Base-by-base conservation (phyloP, 2,888 invertebrate species). In the Latrodectus hesperus region DNA sequence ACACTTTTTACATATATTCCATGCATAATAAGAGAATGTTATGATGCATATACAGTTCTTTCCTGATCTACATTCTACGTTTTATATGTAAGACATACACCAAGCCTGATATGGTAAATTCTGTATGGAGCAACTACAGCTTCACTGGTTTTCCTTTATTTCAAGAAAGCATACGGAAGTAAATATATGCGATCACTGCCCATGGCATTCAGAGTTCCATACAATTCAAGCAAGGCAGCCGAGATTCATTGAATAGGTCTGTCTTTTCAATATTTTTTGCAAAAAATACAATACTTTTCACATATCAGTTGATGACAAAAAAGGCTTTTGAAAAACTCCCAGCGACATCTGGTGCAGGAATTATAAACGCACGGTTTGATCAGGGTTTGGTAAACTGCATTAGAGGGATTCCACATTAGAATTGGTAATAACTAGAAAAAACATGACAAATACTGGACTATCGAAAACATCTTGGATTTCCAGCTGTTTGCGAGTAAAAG, bases 331-430 rank as follows among this genome's bases (percentile, higher is more conserved):
- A 79, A 79, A 84, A 68, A 70, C 79, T 68, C 64, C 79, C 26
- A 80, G 85, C 67, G 85, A 85, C 85, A 80, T 85, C 85, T 85
- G 85, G 85, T 75, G 85, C 60, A 75, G 85, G 79, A 85, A 80
- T 85, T 85, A 85, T 85, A 85, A 85, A 85, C 85, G 79, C 85
- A 75, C 85, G 67, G 86, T 77, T 86, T 86, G 86, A 86, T 86
- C 86, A 86, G 80, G 80, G 55, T 76, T 72, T 80, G 38, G 86
- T 77, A 86, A 86, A 86, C 86, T 86, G 65, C 86, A 81, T 86
- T 86, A 86, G 81, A 52, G 65, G 38, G 76, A 71, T 49, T 75
- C 81, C 11, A 65, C 76, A 86, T 86, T 86, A 86, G 86, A 86
- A 80, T 86, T 86, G 86, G 86, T 81, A 86, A 86, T 86, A 86